Conservation (phyloP, 35 echinoderm and acorn worm species). For the Hemicentrotus pulcherrimus region DNA sequence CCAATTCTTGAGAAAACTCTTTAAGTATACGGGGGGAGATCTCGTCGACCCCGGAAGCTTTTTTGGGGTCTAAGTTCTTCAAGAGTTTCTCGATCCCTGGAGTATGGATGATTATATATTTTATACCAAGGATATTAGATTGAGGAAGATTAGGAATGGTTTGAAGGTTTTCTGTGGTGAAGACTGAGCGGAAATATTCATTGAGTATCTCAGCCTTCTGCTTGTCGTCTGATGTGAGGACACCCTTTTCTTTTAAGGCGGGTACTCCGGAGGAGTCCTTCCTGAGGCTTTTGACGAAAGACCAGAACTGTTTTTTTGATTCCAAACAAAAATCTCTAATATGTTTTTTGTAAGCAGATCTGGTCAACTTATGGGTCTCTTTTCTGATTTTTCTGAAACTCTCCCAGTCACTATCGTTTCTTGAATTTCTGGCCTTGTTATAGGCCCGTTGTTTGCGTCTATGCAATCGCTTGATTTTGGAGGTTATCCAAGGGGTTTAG, state of each 20-base stretch:
- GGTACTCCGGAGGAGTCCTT: conserved; percentile 40
- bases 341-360: not conserved
- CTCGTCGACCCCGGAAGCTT: conserved; percentile 29
- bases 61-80: conserved; percentile 49
- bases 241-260: conserved; percentile 54
- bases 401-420: too few relatives aligned
- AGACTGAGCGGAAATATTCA: conserved; percentile 49
- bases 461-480: not conserved
- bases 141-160: not conserved
- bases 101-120: conserved; percentile 24
- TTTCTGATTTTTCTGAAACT: conserved; percentile 16
- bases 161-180: conserved; percentile 30
- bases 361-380: conserved; percentile 49
- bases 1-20: conserved; percentile 33
- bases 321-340: conserved; percentile 48
- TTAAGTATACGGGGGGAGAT: conserved; percentile 20
- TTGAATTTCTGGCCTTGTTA: too few relatives aligned
- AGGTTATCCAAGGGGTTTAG: conserved; percentile 38
- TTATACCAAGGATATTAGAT: conserved; percentile 17
- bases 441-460: conserved; percentile 38
- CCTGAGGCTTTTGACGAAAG: conserved; percentile 41
- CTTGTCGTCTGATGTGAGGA: conserved; percentile 16
- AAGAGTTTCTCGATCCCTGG: conserved; percentile 51
- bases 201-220: conserved; percentile 53
- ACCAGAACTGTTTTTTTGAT: conserved; percentile 60